These are phyloP conservation scores for Carabus problematicus DNA, from an alignment of 2,888 invertebrate species.

Conservation along the genomic window DNA sequence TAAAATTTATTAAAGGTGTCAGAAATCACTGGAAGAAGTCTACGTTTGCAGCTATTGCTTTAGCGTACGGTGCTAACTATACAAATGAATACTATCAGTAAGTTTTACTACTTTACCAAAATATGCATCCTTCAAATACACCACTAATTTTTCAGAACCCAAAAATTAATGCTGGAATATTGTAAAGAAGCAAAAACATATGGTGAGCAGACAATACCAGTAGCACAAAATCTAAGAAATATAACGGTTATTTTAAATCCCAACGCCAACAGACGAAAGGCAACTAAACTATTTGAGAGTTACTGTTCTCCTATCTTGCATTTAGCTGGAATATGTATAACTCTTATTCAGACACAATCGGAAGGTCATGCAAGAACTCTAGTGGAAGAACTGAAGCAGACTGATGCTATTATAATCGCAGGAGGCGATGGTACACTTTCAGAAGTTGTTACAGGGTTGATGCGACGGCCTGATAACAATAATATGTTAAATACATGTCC, in stretches of 20 bases:
- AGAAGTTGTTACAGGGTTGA: slow-evolving; percentile 85
- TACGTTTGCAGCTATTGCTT: slow-evolving; percentile 69
- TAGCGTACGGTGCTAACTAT: slow-evolving; percentile 75
- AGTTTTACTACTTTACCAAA: slow-evolving; percentile 51
- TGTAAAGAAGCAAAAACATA: slow-evolving; percentile 78
- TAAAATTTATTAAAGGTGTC: slow-evolving; percentile 71
- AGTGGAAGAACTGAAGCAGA: slow-evolving; percentile 75
- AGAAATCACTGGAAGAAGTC: slow-evolving; percentile 93
- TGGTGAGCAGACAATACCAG: slow-evolving; percentile 70
- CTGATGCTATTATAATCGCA: slow-evolving; percentile 88
- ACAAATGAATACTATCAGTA: slow-evolving; percentile 78
- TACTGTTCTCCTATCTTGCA: slow-evolving; percentile 94
- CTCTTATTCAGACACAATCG: slow-evolving; percentile 80
- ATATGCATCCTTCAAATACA: slow-evolving; percentile 20
- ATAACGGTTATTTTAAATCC: slow-evolving; percentile 92
- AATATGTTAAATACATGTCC: slow-evolving; percentile 35
- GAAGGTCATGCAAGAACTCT: slow-evolving; percentile 88
- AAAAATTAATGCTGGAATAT: slow-evolving; percentile 78
- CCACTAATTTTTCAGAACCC: slow-evolving; percentile 65
- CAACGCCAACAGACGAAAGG: slow-evolving; percentile 81
- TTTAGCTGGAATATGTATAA: slow-evolving; percentile 83
- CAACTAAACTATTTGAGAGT: slow-evolving; percentile 77
- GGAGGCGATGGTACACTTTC: slow-evolving; percentile 95
- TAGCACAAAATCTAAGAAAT: slow-evolving; percentile 69
- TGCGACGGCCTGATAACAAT: slow-evolving; percentile 73